Conservation (phyloP, 2,113 vertebrate species). For the Gymnorhina tibicen region DNA sequence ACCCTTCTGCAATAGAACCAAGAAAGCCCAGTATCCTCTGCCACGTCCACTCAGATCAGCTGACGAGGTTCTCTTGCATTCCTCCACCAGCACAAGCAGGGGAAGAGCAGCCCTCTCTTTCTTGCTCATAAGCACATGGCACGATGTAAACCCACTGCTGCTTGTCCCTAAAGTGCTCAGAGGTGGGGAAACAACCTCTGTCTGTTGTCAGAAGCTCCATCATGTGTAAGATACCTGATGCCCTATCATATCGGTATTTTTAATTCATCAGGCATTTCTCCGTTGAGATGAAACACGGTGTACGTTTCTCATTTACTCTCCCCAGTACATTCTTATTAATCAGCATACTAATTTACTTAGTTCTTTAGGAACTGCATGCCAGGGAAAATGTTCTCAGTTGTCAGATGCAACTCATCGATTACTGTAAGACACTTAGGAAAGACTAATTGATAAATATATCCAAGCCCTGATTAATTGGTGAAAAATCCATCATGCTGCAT, state of each 20-base stretch:
- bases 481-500: neutral
- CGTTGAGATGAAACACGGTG: neutral
- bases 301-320: neutral
- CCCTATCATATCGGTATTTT: neutral
- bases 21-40: neutral
- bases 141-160: fast-evolving
- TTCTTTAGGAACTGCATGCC: neutral
- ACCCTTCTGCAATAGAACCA: fast-evolving
- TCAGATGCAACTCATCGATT: neutral
- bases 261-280: neutral
- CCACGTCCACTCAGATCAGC: neutral
- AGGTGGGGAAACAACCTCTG: neutral
- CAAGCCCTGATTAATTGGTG: neutral
- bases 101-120: neutral
- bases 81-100: neutral
- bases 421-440: neutral
- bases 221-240: neutral
- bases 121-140: fast-evolving
- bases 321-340: neutral
- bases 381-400: neutral
- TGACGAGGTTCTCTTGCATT: neutral
- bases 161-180: neutral
- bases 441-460: neutral
- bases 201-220: neutral
- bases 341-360: conserved; percentile 1